Evolutionary conservation across 1,140 invertebrate species (phyloP).

Genomic region (Macrostomum lignano): DNA sequence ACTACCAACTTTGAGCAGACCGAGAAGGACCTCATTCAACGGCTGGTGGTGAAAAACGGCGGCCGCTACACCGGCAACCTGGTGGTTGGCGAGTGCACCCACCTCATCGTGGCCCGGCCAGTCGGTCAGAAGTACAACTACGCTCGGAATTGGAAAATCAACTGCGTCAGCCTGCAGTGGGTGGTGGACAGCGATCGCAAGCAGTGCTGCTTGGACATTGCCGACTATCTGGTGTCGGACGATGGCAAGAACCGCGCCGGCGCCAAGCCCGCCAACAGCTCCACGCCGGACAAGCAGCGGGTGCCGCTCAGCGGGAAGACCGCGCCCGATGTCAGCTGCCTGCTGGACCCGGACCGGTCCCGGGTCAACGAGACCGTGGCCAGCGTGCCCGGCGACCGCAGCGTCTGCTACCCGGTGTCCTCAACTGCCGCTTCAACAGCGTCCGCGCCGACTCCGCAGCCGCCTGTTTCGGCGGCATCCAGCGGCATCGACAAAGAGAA

Average conservation of each 20-base stretch:
- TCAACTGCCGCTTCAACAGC: too few relatives aligned
- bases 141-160: constrained; percentile 1
- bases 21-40: background rate
- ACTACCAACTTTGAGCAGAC: background rate
- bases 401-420: too few relatives aligned
- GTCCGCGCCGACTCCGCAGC: too few relatives aligned
- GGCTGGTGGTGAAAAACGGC: background rate
- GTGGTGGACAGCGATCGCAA: background rate
- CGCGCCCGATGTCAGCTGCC: too few relatives aligned
- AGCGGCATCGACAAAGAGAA: too few relatives aligned
- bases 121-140: background rate
- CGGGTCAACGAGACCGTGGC: too few relatives aligned
- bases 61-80: background rate
- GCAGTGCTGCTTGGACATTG: background rate
- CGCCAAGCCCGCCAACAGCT: background rate
- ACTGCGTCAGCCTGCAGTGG: background rate
- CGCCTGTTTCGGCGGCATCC: too few relatives aligned
- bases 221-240: background rate
- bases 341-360: too few relatives aligned
- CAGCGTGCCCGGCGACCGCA: too few relatives aligned
- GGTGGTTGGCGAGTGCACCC: background rate
- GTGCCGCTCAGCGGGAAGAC: background rate
- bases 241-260: too few relatives aligned
- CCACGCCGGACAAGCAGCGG: background rate
- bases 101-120: background rate